These are phyloP conservation scores for Bombus balteatus DNA, from an alignment of 1,140 invertebrate species.

Conservation along the genomic window DNA sequence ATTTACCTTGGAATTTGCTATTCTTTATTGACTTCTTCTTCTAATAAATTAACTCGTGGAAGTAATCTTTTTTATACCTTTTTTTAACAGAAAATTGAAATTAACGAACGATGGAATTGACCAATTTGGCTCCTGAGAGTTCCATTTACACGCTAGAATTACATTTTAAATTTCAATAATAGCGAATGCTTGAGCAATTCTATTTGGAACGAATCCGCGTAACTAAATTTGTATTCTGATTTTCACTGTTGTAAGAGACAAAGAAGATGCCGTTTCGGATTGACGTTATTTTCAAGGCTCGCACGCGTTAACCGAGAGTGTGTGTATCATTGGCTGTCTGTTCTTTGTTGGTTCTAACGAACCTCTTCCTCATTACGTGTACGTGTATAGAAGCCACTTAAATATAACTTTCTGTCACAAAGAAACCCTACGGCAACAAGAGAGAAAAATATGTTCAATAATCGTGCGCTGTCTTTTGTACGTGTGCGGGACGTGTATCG, in stretches of 20 bases:
- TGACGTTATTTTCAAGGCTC: slow-evolving; percentile 15
- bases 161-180: neutral
- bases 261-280: slow-evolving; percentile 30
- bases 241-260: neutral
- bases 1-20: too few relatives aligned
- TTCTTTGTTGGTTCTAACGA: slow-evolving; percentile 47
- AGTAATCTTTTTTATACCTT: too few relatives aligned
- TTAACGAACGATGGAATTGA: too few relatives aligned
- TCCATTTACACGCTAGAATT: too few relatives aligned
- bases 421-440: neutral
- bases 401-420: slow-evolving; percentile 39
- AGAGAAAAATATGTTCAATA: slow-evolving; percentile 12
- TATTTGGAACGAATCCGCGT: neutral
- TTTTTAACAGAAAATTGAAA: neutral
- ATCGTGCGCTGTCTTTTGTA: neutral
- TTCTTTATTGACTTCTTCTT: too few relatives aligned
- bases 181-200: neutral
- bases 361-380: slow-evolving; percentile 45
- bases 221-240: neutral
- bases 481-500: neutral
- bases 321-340: slow-evolving; percentile 12
- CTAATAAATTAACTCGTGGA: too few relatives aligned
- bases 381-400: slow-evolving; percentile 46
- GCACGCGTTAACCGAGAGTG: neutral
- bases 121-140: too few relatives aligned